Evolutionary conservation across 2,113 vertebrate species (phyloP).

Genomic region (Tyto alba): DNA sequence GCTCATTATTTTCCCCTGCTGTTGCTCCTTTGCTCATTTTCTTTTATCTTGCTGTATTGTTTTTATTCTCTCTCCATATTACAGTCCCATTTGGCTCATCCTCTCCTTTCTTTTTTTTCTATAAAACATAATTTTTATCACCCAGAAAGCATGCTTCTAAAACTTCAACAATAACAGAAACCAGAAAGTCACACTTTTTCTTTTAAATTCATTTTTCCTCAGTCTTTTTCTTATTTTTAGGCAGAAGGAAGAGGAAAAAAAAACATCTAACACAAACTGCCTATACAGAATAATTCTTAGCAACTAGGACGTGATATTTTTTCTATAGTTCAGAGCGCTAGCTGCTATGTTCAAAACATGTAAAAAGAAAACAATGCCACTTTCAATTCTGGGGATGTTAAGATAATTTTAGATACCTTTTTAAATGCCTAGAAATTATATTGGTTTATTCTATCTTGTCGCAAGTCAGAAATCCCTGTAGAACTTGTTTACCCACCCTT

Average conservation of each 20-base stretch:
- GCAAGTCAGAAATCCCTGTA: not conserved
- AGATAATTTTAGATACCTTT: not conserved
- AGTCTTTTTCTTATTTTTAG: not conserved
- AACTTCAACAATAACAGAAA: not conserved
- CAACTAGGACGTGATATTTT: not conserved
- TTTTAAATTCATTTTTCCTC: not conserved
- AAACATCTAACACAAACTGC: not conserved
- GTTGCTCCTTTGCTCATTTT: constrained; percentile 29
- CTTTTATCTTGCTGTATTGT: constrained; percentile 48
- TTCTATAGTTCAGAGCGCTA: not conserved
- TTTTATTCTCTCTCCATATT: constrained; percentile 35
- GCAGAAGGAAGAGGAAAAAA: not conserved
- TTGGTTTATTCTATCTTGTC: not conserved
- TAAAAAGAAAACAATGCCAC: not conserved
- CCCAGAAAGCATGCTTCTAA: constrained; percentile 3
- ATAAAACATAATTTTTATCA: constrained; percentile 21
- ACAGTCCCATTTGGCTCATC: constrained; percentile 30
- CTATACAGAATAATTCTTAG: not conserved
- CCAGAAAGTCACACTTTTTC: not conserved
- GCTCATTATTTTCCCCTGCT: constrained; percentile 52
- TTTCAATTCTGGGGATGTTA: not conserved
- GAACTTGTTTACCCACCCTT: not conserved
- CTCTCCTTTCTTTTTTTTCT: not conserved
- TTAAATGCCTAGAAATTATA: not conserved
- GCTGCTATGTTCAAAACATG: not conserved